Evolutionary conservation across 2,888 invertebrate species (phyloP).

Genomic region (Spisula solida): DNA sequence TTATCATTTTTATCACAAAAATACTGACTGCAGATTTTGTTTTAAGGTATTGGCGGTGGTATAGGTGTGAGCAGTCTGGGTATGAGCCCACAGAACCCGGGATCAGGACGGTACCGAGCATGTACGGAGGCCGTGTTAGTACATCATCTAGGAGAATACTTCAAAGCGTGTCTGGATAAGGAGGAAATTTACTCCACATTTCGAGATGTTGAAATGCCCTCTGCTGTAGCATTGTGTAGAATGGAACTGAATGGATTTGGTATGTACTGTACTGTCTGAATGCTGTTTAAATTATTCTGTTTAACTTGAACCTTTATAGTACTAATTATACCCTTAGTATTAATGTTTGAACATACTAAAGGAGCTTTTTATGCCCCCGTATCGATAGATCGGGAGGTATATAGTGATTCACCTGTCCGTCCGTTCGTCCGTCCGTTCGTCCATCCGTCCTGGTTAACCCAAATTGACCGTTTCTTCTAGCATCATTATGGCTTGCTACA

Average conservation of each 20-base stretch:
- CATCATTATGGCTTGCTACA: too few species aligned
- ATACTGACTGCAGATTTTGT: not conserved
- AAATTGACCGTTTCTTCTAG: too few species aligned
- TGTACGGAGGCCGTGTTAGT: constrained; percentile 83
- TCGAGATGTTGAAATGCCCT: constrained; percentile 93
- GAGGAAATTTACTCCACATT: constrained; percentile 86
- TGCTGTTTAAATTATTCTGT: too few species aligned
- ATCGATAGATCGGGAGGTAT: too few species aligned
- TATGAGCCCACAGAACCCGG: constrained; percentile 88
- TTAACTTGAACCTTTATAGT: too few species aligned
- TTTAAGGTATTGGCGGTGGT: constrained; percentile 83
- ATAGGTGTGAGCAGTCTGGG: constrained; percentile 88
- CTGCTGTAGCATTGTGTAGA: constrained; percentile 91
- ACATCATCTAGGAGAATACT: constrained; percentile 87
- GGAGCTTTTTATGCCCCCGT: too few species aligned
- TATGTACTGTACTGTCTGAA: constrained; percentile 11
- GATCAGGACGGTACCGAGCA: constrained; percentile 87
- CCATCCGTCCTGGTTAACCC: too few species aligned
- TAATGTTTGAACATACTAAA: too few species aligned
- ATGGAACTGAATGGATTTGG: constrained; percentile 95
- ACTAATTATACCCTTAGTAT: too few species aligned
- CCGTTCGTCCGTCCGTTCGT: too few species aligned
- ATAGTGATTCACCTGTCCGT: too few species aligned
- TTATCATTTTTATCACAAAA: not conserved
- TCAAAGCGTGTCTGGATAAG: constrained; percentile 87